These are phyloP conservation scores for Sylvilagus floridanus DNA, from an alignment of 2,797 vertebrate genomes.

Conservation along the genomic window DNA sequence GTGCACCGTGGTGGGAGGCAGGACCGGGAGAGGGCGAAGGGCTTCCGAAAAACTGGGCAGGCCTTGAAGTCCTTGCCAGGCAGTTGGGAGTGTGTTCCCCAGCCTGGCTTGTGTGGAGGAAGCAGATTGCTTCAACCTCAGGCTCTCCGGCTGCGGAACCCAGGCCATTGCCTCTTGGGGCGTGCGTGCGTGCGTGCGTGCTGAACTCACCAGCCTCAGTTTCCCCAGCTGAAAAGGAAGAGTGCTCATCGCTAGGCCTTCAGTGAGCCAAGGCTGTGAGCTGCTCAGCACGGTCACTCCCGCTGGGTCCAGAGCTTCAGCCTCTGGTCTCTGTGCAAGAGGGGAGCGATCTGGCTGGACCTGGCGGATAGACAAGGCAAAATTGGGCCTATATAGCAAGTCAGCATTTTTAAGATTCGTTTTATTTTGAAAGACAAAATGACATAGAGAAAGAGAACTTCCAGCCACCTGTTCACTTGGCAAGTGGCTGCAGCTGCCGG, in stretches of 20 bases:
- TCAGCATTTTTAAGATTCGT: not conserved
- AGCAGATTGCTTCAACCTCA: not conserved
- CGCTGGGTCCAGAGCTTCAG: not conserved
- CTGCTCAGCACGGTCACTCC: not conserved
- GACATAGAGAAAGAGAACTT: not conserved
- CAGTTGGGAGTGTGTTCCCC: not conserved
- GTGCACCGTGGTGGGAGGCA: not conserved
- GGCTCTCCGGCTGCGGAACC: not conserved
- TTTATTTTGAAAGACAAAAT: no score
- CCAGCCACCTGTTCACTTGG: no score
- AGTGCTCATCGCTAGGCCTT: not conserved
- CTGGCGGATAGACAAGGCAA: not conserved
- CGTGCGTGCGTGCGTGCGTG: no score
- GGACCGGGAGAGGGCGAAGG: no score
- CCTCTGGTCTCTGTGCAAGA: constrained; percentile 16
- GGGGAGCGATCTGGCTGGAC: not conserved
- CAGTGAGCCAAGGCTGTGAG: not conserved
- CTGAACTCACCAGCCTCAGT: not conserved
- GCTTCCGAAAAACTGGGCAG: not conserved
- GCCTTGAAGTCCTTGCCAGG: not conserved
- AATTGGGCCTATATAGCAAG: not conserved
- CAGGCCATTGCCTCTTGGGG: no score
- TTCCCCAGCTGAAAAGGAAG: not conserved
- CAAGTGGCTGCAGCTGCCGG: no score
- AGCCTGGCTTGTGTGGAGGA: not conserved